Percentiles rank a stretch among this genome's conserved stretches.
Evolutionary conservation across 2,797 vertebrate genomes (phyloP).

Genomic region (Bucorvus abyssinicus): DNA sequence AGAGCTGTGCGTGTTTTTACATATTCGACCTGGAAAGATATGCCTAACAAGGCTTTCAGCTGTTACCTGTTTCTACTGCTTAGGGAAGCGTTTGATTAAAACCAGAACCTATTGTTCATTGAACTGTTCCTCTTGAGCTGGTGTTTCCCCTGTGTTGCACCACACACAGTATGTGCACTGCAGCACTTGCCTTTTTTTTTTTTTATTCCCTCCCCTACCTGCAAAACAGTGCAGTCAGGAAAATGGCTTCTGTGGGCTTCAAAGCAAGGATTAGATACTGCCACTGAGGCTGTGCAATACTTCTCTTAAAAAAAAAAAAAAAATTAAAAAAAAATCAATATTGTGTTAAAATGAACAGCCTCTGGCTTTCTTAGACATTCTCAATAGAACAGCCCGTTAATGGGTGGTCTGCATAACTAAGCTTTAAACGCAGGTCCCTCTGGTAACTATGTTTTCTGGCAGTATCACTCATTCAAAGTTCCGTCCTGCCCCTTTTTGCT

Average conservation of each 20-base stretch:
- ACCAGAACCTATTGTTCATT: neutral
- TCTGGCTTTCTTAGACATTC: neutral
- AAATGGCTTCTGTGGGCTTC: constrained; percentile 61
- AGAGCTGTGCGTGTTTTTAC: neutral
- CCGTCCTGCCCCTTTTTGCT: neutral
- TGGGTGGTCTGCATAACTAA: neutral
- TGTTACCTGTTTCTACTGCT: neutral
- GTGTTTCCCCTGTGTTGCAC: neutral
- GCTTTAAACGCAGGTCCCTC: neutral
- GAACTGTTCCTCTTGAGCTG: neutral
- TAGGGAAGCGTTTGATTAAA: neutral
- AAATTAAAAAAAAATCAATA: neutral
- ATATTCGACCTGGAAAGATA: neutral
- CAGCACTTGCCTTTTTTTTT: constrained; percentile 29
- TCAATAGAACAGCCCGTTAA: neutral
- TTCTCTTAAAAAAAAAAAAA: constrained; percentile 13
- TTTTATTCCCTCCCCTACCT: constrained; percentile 13
- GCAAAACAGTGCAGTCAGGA: constrained; percentile 61
- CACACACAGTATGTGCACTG: neutral
- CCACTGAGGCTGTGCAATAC: neutral
- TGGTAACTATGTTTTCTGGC: neutral
- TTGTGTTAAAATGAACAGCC: neutral
- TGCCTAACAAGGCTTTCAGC: neutral
- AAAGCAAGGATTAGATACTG: constrained; percentile 47
- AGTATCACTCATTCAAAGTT: neutral